These are phyloP conservation scores for Portunus trituberculatus DNA, from an alignment of 1,140 invertebrate genomes.

Conservation along the genomic window DNA sequence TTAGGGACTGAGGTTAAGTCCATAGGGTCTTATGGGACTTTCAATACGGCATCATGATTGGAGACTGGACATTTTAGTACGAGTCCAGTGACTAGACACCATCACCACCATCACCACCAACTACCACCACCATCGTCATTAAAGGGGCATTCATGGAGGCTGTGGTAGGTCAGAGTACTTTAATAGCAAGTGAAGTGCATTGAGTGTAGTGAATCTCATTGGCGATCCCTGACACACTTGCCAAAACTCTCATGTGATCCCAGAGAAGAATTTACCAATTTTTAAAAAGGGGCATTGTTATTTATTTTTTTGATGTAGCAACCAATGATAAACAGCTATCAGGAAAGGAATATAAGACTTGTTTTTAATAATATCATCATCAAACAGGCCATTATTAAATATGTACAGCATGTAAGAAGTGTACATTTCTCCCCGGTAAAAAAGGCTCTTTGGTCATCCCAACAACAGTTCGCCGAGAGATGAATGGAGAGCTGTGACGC, in stretches of 20 bases:
- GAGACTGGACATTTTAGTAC: not conserved
- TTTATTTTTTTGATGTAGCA: not conserved
- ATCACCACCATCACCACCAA: no score
- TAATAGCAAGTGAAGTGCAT: no score
- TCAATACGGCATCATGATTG: not conserved
- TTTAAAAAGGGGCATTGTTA: not conserved
- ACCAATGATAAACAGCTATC: not conserved
- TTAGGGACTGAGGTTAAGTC: not conserved
- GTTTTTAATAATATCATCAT: not conserved
- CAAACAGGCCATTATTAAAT: not conserved
- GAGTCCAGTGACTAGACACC: slow-evolving; percentile 2
- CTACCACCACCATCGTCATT: no score
- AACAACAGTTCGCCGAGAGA: not conserved
- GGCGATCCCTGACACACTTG: not conserved
- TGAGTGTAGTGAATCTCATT: not conserved
- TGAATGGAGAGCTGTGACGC: no score
- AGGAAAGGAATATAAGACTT: not conserved
- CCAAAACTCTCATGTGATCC: not conserved
- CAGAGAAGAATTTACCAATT: not conserved
- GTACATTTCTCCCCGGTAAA: not conserved
- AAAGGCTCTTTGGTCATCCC: not conserved
- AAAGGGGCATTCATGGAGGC: no score
- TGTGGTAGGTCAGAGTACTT: not conserved
- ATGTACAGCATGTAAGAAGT: not conserved
- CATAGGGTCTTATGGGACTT: not conserved